A percentile compares a stretch with the other conserved stretches of the same genome.
Evolutionary conservation across 2,888 invertebrate genomes (phyloP).

Genomic region (Tipula unca): DNA sequence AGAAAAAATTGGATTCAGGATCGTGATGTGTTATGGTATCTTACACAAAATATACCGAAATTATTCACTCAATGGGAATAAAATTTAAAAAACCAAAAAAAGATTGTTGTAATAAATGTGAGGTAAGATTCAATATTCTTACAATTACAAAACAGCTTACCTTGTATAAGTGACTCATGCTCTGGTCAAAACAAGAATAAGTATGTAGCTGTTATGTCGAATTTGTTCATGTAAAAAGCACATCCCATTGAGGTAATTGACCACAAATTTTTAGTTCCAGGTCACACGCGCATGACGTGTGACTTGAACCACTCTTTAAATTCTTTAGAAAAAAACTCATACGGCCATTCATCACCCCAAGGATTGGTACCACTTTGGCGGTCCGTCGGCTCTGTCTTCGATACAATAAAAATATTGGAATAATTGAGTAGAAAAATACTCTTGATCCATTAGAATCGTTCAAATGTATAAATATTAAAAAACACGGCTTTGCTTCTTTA

Average conservation of each 20-base stretch:
- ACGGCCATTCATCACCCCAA: neutral
- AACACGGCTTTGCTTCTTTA: too few species aligned
- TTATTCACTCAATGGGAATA: neutral
- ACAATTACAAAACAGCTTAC: neutral
- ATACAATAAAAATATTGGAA: too few species aligned
- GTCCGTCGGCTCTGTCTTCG: neutral
- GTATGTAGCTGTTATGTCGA: neutral
- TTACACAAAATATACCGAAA: neutral
- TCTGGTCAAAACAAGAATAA: too few species aligned
- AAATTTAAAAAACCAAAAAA: neutral
- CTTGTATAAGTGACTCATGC: too few species aligned
- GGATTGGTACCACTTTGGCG: neutral
- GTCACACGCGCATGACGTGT: neutral
- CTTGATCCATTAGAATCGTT: too few species aligned
- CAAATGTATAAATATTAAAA: too few species aligned
- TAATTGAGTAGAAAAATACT: too few species aligned
- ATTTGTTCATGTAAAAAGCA: neutral
- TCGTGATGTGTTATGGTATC: neutral
- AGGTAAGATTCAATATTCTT: neutral
- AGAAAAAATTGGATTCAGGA: neutral
- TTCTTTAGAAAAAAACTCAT: neutral
- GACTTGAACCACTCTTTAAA: neutral
- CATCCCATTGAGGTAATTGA: neutral
- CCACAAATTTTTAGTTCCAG: neutral
- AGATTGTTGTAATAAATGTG: neutral